Evolutionary conservation across 2,113 vertebrate genomes (phyloP), one percentile per base, ranked within the genome.

Genomic region (Hylia prasina): DNA sequence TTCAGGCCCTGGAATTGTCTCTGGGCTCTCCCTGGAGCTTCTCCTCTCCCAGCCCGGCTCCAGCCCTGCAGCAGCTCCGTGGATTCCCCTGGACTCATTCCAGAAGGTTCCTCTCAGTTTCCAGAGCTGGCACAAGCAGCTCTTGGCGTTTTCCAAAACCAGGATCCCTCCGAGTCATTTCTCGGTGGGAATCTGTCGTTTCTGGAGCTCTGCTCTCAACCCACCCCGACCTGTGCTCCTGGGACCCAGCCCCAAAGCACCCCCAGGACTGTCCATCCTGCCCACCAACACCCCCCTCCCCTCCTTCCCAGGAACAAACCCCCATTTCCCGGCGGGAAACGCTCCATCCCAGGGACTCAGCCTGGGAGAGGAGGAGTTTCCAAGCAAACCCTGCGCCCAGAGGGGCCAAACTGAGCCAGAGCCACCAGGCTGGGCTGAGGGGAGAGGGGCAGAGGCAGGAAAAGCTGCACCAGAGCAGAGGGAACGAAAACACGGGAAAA

Each of bases 71-170:
- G 17, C 31, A 64, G 13, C 44, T 19, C 68, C 0, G 0, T 1
- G 21, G 1, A 0, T 3, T 33, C 21, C 42, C 33, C 60, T 60
- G 28, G 69, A 0, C 3, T 45, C 5, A 0, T 2, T 40, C 78
- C 53, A 39, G 37, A 21, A 20, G 4, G 7, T 5, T n/a, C 45
- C 51, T 39, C 40, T 30, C 5, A 0, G 9, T 31, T 72, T 14
- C 7, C 21, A 18, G 64, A 87, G 87, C 73, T 73, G 30, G 40
- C 82, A 82, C 39, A 24, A 35, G 37, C 66, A 21, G n/a, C n/a
- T n/a, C 18, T 48, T 10, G 2, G 2, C 0, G 5, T 10, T 70
- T 60, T 56, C 70, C 57, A 17, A 28, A 72, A 60, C 2, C 0
- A 7, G 18, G 10, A 48, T 18, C 53, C 10, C 40, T 13, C 3